Conservation (phyloP, 2,888 invertebrate genomes). For the Hedychridium roseum region DNA sequence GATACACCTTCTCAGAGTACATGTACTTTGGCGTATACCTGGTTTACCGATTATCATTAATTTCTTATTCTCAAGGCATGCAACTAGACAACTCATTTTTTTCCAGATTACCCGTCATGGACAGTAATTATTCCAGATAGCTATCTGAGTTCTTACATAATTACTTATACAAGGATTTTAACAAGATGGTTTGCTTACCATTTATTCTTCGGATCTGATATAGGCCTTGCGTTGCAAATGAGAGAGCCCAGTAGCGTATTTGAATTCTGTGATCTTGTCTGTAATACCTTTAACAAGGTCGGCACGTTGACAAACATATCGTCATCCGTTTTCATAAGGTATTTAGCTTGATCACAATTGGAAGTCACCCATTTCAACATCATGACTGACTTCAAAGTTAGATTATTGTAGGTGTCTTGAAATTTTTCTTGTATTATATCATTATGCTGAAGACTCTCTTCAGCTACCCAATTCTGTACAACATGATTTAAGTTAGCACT, state of each 20-base stretch:
- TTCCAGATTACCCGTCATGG: neutral
- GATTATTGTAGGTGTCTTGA: slow-evolving; percentile 84
- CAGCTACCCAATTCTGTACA: slow-evolving; percentile 69
- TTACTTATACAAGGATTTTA: neutral
- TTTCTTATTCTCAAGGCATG: neutral
- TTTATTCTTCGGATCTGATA: slow-evolving; percentile 77
- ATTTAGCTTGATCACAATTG: slow-evolving; percentile 72
- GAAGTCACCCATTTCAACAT: slow-evolving; percentile 82
- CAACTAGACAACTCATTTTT: neutral
- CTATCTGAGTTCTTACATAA: neutral
- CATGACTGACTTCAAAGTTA: slow-evolving; percentile 85
- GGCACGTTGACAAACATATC: slow-evolving; percentile 86
- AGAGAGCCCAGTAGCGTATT: slow-evolving; percentile 77
- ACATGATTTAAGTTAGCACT: too few relatives aligned
- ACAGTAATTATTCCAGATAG: slow-evolving; percentile 2
- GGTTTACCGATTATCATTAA: slow-evolving; percentile 7
- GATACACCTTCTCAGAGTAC: slow-evolving; percentile 77
- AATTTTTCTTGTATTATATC: slow-evolving; percentile 87
- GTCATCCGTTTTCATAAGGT: slow-evolving; percentile 85
- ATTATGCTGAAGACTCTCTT: slow-evolving; percentile 73
- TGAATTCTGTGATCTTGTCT: slow-evolving; percentile 46
- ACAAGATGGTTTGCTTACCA: slow-evolving; percentile 68
- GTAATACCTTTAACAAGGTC: slow-evolving; percentile 66
- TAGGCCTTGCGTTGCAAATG: slow-evolving; percentile 81
- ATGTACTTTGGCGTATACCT: slow-evolving; percentile 84